phyloP scores from a whole-genome alignment of 2,113 vertebrate genomes.

The Sander lucioperca region DNA sequence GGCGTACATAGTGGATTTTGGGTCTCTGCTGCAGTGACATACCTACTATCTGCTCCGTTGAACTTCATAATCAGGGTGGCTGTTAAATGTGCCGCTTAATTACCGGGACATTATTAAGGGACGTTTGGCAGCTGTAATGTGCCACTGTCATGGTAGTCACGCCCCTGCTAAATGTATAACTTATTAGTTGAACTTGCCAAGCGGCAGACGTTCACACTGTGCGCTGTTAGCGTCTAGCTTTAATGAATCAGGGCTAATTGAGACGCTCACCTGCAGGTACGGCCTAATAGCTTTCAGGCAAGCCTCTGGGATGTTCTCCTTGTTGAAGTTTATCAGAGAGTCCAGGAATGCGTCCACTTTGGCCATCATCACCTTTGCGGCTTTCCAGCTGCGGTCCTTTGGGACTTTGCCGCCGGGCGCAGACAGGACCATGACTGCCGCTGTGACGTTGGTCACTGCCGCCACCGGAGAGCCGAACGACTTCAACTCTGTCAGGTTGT shows the following conservation, averaged over 20 bases:
- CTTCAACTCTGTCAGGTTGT: conserved; percentile 94
- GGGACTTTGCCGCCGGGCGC: conserved; percentile 90
- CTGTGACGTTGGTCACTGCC: conserved; percentile 93
- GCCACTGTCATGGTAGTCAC: conserved; percentile 47
- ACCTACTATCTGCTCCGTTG: conserved; percentile 36
- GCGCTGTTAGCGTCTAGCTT: not conserved
- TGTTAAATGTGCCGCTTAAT: conserved; percentile 60
- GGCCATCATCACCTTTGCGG: conserved; percentile 90
- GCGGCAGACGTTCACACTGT: conserved; percentile 10
- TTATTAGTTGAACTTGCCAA: conserved; percentile 27
- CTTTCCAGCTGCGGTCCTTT: conserved; percentile 96
- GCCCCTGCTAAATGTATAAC: conserved; percentile 31
- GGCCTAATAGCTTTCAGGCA: conserved; percentile 93
- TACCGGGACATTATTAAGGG: conserved; percentile 38
- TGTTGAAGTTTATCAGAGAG: conserved; percentile 90
- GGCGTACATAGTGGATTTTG: not conserved
- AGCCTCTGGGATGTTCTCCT: conserved; percentile 94
- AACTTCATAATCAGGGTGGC: conserved; percentile 52
- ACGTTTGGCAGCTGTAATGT: conserved; percentile 54
- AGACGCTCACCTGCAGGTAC: conserved; percentile 85
- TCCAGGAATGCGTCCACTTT: conserved; percentile 94
- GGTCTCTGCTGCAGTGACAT: conserved; percentile 21
- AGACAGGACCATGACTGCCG: conserved; percentile 92
- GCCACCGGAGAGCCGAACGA: conserved; percentile 92
- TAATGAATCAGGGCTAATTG: no score